Evolutionary conservation across 2,797 vertebrate species (phyloP).

Genomic region (Macropodus opercularis): DNA sequence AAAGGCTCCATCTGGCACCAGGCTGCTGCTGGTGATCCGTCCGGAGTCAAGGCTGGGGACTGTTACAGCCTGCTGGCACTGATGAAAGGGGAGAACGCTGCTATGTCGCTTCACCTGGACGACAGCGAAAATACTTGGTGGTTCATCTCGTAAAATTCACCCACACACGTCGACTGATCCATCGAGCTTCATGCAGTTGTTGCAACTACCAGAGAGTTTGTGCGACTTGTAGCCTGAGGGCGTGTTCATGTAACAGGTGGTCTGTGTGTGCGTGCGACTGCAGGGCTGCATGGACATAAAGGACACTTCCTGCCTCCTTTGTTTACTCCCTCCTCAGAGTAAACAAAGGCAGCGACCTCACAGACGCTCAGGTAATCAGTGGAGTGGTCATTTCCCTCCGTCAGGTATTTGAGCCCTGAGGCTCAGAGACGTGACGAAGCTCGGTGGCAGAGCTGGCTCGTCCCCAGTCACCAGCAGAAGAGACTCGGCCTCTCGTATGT

Average conservation of each 20-base stretch:
- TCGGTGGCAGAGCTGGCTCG: too few relatives aligned
- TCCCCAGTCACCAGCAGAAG: too few relatives aligned
- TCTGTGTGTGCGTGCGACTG: constrained; percentile 31
- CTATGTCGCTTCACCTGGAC: too few relatives aligned
- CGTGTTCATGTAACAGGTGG: constrained; percentile 64
- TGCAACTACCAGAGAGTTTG: constrained; percentile 11
- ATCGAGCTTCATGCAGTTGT: constrained; percentile 24
- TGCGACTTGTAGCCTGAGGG: constrained; percentile 34
- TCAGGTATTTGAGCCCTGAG: constrained; percentile 65
- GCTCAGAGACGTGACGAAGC: constrained; percentile 31
- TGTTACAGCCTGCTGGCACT: too few relatives aligned
- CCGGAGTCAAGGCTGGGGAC: too few relatives aligned
- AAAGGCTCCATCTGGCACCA: too few relatives aligned
- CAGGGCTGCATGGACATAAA: constrained; percentile 69
- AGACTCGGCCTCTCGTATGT: too few relatives aligned
- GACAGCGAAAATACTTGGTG: constrained; percentile 31
- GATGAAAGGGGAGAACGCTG: too few relatives aligned
- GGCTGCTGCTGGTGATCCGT: too few relatives aligned
- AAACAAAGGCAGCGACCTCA: constrained; percentile 58
- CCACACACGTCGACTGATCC: constrained; percentile 20
- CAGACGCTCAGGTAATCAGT: constrained; percentile 31
- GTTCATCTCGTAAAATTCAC: constrained; percentile 51
- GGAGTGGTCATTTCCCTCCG: constrained; percentile 44
- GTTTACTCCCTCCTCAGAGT: constrained; percentile 62
- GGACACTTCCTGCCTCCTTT: constrained; percentile 69